Base-by-base conservation (phyloP, 2,797 vertebrate species). In the Spinibarbus caldwelli region DNA sequence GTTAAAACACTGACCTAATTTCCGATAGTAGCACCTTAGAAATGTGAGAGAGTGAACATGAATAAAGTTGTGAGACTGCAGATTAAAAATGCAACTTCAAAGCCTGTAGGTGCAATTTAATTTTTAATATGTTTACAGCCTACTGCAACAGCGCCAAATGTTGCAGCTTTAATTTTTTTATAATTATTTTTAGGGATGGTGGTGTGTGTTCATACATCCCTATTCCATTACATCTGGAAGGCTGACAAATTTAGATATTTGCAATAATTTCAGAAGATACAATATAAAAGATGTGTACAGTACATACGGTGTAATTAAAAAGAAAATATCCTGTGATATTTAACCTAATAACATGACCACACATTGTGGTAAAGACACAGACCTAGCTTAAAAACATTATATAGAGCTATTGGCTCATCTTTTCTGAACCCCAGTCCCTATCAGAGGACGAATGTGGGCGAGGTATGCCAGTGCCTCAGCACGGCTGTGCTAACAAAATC, bases 61-160 rank as follows among this genome's bases (percentile, higher is more conserved):
- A 91, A 92, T 88, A 83, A 89, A 90, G 47, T 87, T 86, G 64
- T 82, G 86, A 88, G 90, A 86, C 85, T 84, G 78, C 85, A 89
- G 90, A 93, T 92, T 91, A 92, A 93, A 92, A 93, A 91, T 88
- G 88, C 73, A 85, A 89, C 89, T 90, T 92, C 68, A 90, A 91
- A 91, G 92, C 93, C 94, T 93, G 91, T 93, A 93, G 92, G 93
- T 93, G 88, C 89, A 91, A 93, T 94, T 94, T 85, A 91, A 94
- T 93, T 91, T 93, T 94, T 93, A 93, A 95, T 94, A 91, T 94
- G 94, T 95, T 94, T 94, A 94, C 93, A 92, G 91, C 92, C 90
- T 91, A 90, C 91, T 90, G 91, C 89, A 88, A 83, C 87, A 90
- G 88, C 87, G 88, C 89, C 91, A 92, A 92, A 92, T 93, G 91